Percentiles rank a stretch among this genome's conserved stretches.
These are phyloP conservation scores for Eilema caniola DNA, from an alignment of 2,888 invertebrate species.

Conservation along the genomic window DNA sequence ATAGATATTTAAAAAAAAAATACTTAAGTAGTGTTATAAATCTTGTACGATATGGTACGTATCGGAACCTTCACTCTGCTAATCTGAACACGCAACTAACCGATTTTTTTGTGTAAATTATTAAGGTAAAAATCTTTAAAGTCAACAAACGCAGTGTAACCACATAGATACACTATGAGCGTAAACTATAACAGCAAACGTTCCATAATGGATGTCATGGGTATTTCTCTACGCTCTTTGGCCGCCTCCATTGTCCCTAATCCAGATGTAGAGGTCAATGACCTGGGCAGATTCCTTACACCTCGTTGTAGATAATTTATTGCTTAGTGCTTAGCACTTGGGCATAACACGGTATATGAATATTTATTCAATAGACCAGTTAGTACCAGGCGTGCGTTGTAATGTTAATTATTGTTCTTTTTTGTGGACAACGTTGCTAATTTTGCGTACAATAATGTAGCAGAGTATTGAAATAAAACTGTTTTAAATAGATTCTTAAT, in stretches of 20 bases:
- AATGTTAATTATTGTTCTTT: background rate
- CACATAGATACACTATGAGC: constrained; percentile 33
- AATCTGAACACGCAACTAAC: too few species aligned
- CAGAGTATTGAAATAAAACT: background rate
- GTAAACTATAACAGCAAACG: constrained; percentile 47
- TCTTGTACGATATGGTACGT: too few species aligned
- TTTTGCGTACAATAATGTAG: background rate
- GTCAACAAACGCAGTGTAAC: background rate
- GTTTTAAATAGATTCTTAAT: background rate
- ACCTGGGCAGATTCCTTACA: constrained; percentile 69
- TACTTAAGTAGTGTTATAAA: too few species aligned
- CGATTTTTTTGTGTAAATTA: background rate
- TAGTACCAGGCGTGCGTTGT: background rate
- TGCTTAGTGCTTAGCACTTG: constrained; percentile 49
- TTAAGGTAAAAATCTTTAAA: background rate
- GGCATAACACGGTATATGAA: constrained; percentile 45
- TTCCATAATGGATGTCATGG: constrained; percentile 59
- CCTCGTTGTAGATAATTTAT: constrained; percentile 70
- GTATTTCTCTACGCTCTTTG: constrained; percentile 57
- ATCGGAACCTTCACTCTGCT: too few species aligned
- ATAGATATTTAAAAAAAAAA: too few species aligned
- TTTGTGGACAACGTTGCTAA: background rate
- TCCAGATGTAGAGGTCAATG: constrained; percentile 70
- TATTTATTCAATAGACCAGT: constrained; percentile 30
- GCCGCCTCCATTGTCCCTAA: constrained; percentile 65